Evolutionary conservation across 2,888 invertebrate species (phyloP), one percentile per base, ranked within the genome.

Genomic region (Spilosoma lubricipeda): DNA sequence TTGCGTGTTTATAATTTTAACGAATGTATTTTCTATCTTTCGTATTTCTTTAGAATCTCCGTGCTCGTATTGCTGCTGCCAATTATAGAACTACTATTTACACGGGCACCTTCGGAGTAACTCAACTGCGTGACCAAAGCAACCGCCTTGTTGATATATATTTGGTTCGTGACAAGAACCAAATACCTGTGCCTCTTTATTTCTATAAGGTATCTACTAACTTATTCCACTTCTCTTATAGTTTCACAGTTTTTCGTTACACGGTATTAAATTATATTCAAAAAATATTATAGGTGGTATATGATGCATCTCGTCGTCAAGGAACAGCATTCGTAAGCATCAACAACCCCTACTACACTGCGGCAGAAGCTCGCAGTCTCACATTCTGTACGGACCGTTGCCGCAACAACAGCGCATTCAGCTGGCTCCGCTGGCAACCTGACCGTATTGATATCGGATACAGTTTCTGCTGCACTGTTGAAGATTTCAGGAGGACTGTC

Each of bases 381-480:
- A 92, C 92, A 20, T 96, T 97, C 86, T 97, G 97, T 85, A 89
- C 93, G 0, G 96, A 97, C 87, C 90, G 90, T 2, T 96, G 96
- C 80, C 94, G 96, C 74, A 91, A 97, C 80, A 97, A 97, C 87
- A 84, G 89, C 23, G 94, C 96, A 66, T 95, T 97, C 83, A 92
- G 90, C 82, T 97, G 97, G 97, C 87, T 97, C 23, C 88, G 86
- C 0, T 97, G 97, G 97, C 88, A 92, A 33, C 91, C 95, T 0
- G 92, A 95, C 77, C 93, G 96, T 79, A 91, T 96, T 52, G 91
- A 92, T 75, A 87, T 93, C 36, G 97, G 97, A 1, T 96, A 96
- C 89, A 96, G 96, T 65, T 97, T 97, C 89, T 97, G 97, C 83
- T 97, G 97, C 87, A 92, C 93, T 5, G 92, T 97, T 33, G 91